Conservation (phyloP, 1,140 invertebrate species). For the Copidosoma floridanum region DNA sequence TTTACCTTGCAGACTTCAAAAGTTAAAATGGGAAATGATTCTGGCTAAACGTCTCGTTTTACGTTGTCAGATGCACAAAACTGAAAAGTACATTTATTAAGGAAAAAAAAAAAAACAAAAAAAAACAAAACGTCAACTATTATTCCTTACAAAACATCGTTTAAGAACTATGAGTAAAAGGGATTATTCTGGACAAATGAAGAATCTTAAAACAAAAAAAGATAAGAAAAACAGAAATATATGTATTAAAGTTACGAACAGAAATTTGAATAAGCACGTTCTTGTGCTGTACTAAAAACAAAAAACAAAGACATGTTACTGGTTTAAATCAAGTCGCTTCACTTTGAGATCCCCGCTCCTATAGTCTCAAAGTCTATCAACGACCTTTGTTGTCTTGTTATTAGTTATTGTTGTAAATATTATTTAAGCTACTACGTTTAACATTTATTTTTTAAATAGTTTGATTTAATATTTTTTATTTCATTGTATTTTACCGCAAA, state of each 20-base stretch:
- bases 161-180: background rate
- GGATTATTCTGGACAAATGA: background rate
- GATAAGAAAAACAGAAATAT: background rate
- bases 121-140: slow-evolving; percentile 2
- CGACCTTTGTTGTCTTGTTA: slow-evolving; percentile 16
- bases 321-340: slow-evolving; percentile 15
- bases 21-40: slow-evolving; percentile 62
- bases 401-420: slow-evolving; percentile 27
- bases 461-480: no score
- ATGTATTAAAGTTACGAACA: background rate
- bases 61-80: background rate
- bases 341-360: slow-evolving; percentile 9
- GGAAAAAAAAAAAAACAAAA: no score
- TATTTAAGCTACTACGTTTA: slow-evolving; percentile 13
- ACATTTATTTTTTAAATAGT: slow-evolving; percentile 15
- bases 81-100: no score
- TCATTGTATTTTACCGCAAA: no score
- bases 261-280: slow-evolving; percentile 1
- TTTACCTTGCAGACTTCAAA: slow-evolving; percentile 54
- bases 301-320: no score
- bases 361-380: slow-evolving; percentile 13
- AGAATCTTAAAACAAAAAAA: slow-evolving; percentile 3
- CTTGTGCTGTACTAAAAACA: slow-evolving; percentile 4
- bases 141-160: slow-evolving; percentile 3
- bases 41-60: slow-evolving; percentile 7